phyloP scores from a whole-genome alignment of 2,797 vertebrate species.

The Periparus ater region DNA sequence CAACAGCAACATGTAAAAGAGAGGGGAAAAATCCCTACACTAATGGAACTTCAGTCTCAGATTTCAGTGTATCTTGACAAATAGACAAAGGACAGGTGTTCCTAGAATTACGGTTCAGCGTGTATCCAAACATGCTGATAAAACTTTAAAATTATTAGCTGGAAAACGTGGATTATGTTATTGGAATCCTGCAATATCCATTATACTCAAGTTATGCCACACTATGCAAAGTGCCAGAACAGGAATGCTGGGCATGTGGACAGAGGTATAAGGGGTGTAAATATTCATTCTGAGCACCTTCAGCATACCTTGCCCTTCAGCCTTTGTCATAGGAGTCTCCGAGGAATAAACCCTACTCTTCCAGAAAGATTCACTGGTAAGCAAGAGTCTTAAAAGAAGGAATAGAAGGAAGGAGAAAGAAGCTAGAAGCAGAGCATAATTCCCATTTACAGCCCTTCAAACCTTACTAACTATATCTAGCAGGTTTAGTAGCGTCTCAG shows the following conservation, averaged over 20 bases:
- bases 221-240: not conserved
- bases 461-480: not conserved
- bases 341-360: not conserved
- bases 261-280: not conserved
- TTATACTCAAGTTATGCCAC: not conserved
- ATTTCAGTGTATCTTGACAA: not conserved
- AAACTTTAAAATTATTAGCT: not conserved
- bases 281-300: not conserved
- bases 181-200: not conserved
- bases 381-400: not conserved
- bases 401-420: not conserved
- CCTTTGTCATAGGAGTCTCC: not conserved
- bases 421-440: not conserved
- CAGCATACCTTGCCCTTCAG: not conserved
- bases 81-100: not conserved
- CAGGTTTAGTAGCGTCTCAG: not conserved
- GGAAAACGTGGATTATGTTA: not conserved
- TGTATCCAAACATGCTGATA: not conserved
- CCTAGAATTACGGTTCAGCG: not conserved
- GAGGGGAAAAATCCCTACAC: accelerated
- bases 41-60: not conserved
- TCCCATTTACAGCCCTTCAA: not conserved
- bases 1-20: not conserved
- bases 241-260: not conserved
- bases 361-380: not conserved